Conservation (phyloP, 2,888 invertebrate species). For the Ormyrus pomaceus region DNA sequence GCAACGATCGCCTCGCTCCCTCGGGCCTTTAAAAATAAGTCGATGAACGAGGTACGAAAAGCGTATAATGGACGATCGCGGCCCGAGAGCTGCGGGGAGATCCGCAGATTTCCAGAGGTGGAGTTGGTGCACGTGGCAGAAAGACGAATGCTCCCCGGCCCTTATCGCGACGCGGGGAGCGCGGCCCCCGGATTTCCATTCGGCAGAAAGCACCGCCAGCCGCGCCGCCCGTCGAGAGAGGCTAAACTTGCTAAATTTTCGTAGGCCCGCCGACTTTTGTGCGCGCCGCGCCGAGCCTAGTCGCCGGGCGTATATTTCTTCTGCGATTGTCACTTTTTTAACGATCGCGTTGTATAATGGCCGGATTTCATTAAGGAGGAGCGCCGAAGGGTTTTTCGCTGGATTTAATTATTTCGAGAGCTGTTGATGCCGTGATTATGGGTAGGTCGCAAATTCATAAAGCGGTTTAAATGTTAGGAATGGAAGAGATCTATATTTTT, state of each 20-base stretch:
- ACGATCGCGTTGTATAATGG: conserved; percentile 12
- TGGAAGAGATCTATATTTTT: neutral
- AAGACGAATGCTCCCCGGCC: conserved; percentile 56
- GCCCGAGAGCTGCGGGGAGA: conserved; percentile 35
- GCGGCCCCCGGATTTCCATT: conserved; percentile 41
- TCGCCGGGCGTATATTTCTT: neutral
- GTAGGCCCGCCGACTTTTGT: conserved; percentile 1
- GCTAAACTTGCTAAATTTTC: conserved; percentile 26
- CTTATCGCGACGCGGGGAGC: conserved; percentile 51
- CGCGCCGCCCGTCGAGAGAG: conserved; percentile 7
- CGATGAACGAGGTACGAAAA: conserved; percentile 57
- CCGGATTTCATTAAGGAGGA: neutral
- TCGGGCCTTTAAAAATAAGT: conserved; percentile 45
- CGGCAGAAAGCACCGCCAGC: neutral
- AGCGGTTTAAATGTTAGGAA: neutral
- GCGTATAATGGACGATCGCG: conserved; percentile 50
- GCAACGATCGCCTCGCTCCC: neutral
- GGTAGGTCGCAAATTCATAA: neutral
- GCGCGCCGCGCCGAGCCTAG: neutral
- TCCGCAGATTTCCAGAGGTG: conserved; percentile 49
- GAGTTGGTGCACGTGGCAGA: conserved; percentile 56
- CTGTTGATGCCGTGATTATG: neutral
- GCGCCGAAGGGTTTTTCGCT: neutral
- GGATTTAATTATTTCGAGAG: neutral
- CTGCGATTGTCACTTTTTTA: conserved; percentile 22